These are phyloP conservation scores for Sebastes steindachneri DNA, from an alignment of 2,797 vertebrate species.

Conservation along the genomic window DNA sequence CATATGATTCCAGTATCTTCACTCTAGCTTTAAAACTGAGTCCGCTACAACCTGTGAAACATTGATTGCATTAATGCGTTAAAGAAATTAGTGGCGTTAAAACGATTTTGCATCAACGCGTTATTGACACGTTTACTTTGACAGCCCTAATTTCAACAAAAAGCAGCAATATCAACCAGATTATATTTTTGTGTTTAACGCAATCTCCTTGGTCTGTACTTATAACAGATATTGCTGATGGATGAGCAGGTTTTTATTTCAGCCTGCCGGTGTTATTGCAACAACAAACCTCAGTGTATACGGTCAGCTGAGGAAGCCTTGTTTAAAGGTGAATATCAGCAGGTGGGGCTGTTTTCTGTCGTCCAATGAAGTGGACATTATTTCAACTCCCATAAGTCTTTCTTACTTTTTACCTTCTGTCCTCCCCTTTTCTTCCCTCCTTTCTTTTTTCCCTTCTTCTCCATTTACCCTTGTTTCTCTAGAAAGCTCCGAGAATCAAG, in stretches of 20 bases:
- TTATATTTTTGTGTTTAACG: constrained; percentile 2
- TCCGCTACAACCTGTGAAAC: too few relatives aligned
- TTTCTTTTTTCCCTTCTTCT: background rate
- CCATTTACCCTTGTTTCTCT: constrained; percentile 16
- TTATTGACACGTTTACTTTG: too few relatives aligned
- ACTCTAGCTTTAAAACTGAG: too few relatives aligned
- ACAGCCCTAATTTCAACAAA: background rate
- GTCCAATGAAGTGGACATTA: constrained; percentile 26
- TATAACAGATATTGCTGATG: background rate
- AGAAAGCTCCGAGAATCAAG: constrained; percentile 46
- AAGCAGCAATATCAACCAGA: constrained; percentile 1
- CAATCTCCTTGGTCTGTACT: constrained; percentile 14
- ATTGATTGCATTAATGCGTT: too few relatives aligned
- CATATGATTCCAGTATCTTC: too few relatives aligned
- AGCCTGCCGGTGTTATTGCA: constrained; percentile 29
- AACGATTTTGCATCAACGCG: too few relatives aligned
- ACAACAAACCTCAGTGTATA: constrained; percentile 15
- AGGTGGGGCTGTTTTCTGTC: constrained; percentile 62
- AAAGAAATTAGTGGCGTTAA: too few relatives aligned
- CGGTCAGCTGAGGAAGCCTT: constrained; percentile 43
- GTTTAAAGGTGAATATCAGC: constrained; percentile 56
- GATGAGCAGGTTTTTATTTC: constrained; percentile 35
- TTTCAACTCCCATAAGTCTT: constrained; percentile 13
- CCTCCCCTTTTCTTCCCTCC: background rate
- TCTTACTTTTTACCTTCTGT: background rate